Evolutionary conservation across 2,113 vertebrate genomes (phyloP).

Genomic region (Onychostruthus taczanowskii): DNA sequence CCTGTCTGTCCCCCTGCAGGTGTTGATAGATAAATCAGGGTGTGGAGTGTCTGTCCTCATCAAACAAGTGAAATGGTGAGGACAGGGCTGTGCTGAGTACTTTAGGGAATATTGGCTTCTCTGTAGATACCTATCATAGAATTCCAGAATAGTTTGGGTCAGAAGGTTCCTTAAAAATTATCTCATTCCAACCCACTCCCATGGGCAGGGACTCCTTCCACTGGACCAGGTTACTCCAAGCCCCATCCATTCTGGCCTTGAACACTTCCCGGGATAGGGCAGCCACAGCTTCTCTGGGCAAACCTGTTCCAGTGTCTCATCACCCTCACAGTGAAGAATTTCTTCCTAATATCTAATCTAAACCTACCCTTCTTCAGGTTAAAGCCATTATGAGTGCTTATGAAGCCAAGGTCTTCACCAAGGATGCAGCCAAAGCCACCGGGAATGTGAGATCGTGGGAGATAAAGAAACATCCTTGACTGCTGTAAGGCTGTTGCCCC

Average conservation of each 20-base stretch:
- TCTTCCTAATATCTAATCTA: neutral
- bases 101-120: neutral
- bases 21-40: neutral
- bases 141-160: neutral
- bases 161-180: neutral
- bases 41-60: neutral
- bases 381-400: neutral
- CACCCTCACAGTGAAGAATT: neutral
- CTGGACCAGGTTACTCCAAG: neutral
- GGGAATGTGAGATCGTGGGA: neutral
- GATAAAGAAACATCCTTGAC: neutral
- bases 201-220: neutral
- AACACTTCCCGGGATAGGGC: neutral
- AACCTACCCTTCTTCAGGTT: neutral
- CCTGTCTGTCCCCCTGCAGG: neutral
- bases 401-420: neutral
- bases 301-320: neutral
- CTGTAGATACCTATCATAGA: neutral
- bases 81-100: neutral
- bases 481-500: neutral
- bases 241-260: neutral
- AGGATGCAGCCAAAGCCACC: neutral
- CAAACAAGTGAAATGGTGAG: neutral
- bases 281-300: neutral
- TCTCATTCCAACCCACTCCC: neutral